These are phyloP conservation scores for Drosophila leontia DNA, from an alignment of 1,140 invertebrate species.

Conservation along the genomic window DNA sequence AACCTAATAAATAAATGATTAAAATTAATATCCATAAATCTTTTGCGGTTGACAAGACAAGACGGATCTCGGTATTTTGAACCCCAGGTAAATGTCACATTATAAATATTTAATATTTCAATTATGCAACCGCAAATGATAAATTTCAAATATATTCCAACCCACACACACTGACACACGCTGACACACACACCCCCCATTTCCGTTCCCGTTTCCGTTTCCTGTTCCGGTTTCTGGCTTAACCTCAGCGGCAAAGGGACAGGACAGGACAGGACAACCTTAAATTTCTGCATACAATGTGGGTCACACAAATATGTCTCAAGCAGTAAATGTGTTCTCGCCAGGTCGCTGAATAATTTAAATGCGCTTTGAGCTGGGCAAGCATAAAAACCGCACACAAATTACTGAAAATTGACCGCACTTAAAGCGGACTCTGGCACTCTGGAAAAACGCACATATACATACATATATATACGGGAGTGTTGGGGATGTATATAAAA, in stretches of 20 bases:
- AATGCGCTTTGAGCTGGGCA: conserved; percentile 36
- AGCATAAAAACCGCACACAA: conserved; percentile 70
- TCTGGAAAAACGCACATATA: conserved; percentile 1
- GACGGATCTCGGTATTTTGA: not conserved
- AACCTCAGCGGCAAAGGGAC: conserved; percentile 10
- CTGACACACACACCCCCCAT: not conserved
- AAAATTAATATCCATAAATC: conserved; percentile 11
- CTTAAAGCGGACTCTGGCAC: conserved; percentile 49
- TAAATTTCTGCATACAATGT: conserved; percentile 53
- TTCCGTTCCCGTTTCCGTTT: conserved; percentile 1
- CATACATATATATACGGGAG: not conserved
- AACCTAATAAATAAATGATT: conserved; percentile 1
- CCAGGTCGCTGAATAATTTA: conserved; percentile 66
- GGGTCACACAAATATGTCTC: conserved; percentile 63
- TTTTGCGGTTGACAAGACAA: not conserved
- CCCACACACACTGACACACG: not conserved
- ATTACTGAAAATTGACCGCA: conserved; percentile 78
- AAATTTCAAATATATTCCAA: conserved; percentile 50
- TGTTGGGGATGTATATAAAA: conserved; percentile 34
- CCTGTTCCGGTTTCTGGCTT: conserved; percentile 15
- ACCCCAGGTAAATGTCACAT: conserved; percentile 39
- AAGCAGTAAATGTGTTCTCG: conserved; percentile 42
- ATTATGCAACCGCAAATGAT: conserved; percentile 74
- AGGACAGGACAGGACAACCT: conserved; percentile 2
- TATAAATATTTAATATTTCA: conserved; percentile 77